Evolutionary conservation across 2,888 invertebrate genomes (phyloP).

Genomic region (Petrolisthes manimaculis): DNA sequence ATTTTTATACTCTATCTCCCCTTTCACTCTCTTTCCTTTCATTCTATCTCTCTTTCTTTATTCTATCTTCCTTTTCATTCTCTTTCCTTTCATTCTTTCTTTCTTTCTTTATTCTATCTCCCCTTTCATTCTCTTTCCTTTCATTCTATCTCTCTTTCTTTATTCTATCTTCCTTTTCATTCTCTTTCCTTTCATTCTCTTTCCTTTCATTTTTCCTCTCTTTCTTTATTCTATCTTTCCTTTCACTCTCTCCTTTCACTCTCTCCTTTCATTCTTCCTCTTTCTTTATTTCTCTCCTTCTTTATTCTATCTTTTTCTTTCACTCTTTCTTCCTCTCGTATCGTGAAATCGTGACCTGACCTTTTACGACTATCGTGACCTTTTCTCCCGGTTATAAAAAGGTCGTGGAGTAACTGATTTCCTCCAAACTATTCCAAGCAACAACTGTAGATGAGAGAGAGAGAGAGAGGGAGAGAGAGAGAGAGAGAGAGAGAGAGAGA

Average conservation of each 20-base stretch:
- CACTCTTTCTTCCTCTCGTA: background rate
- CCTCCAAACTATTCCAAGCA: no score
- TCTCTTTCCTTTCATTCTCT: no score
- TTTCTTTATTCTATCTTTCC: no score
- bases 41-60: no score
- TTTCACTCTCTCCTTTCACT: background rate
- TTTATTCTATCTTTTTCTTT: background rate
- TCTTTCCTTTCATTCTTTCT: background rate
- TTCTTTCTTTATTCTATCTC: background rate
- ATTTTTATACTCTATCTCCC: background rate
- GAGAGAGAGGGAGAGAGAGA: background rate
- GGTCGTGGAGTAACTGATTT: no score
- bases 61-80: no score
- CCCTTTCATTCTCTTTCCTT: no score
- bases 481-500: constrained; percentile 1
- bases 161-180: no score
- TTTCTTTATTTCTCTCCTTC: background rate
- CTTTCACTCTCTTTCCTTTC: no score
- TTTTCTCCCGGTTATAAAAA: background rate
- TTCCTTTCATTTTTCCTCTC: no score
- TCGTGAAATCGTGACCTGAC: background rate
- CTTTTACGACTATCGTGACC: background rate
- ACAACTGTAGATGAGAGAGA: no score
- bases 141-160: no score
- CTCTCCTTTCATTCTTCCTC: background rate